Percentiles rank a stretch among this genome's conserved stretches.
Conservation (phyloP, 2,888 invertebrate genomes). For the Lepidocyrtoides sp. region DNA sequence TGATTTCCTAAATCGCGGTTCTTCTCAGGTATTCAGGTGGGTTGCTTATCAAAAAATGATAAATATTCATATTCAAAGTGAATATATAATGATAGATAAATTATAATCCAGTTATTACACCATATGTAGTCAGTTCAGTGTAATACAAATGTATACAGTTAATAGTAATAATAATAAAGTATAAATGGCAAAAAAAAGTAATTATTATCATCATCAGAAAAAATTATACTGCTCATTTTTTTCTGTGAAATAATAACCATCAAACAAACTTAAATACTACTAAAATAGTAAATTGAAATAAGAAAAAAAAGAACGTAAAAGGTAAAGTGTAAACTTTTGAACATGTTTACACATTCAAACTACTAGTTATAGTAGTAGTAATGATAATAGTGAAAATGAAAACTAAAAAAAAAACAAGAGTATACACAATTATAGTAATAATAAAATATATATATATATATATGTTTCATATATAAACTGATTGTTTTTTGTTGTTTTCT, state of each 20-base stretch:
- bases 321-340: not conserved
- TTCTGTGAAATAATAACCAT: conserved; percentile 26
- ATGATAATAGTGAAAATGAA: conserved; percentile 19
- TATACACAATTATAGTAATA: conserved; percentile 35
- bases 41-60: conserved; percentile 26
- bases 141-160: conserved; percentile 38
- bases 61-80: not conserved
- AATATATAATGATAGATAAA: not conserved
- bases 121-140: conserved; percentile 56
- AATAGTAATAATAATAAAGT: conserved; percentile 24
- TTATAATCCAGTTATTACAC: conserved; percentile 18
- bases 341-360: conserved; percentile 6
- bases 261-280: not conserved
- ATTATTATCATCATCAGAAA: conserved; percentile 19
- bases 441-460: conserved; percentile 30
- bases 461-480: conserved; percentile 43
- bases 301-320: conserved; percentile 3
- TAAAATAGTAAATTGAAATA: not conserved
- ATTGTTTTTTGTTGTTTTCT: conserved; percentile 30
- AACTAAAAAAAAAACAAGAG: conserved; percentile 54
- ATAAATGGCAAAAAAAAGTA: conserved; percentile 12
- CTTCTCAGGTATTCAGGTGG: conserved; percentile 44
- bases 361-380: not conserved
- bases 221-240: not conserved
- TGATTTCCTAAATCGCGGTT: not conserved